Percentiles rank a stretch among this genome's conserved stretches.
phyloP scores from a whole-genome alignment of 2,113 vertebrate genomes.

The Polypterus bichir region DNA sequence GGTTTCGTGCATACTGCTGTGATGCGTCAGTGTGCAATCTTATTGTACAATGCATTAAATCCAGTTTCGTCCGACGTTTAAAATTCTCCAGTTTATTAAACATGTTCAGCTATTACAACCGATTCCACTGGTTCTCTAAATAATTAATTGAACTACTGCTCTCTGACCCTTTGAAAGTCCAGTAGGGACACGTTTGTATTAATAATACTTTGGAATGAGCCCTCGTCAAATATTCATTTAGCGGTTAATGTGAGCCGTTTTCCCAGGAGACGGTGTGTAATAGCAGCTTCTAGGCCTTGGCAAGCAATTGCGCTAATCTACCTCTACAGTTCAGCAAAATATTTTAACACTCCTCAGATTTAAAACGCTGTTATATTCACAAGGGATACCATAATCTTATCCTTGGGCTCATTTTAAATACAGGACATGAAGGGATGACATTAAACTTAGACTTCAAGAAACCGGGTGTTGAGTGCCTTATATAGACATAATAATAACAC shows the following conservation, averaged over 20 bases:
- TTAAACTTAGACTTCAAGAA: neutral
- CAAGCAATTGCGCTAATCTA: conserved; percentile 80
- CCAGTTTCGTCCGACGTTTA: conserved; percentile 24
- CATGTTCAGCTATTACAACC: conserved; percentile 68
- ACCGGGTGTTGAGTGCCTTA: neutral
- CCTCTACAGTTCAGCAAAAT: conserved; percentile 53
- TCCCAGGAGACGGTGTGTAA: conserved; percentile 75
- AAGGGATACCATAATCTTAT: conserved; percentile 52
- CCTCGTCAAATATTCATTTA: conserved; percentile 99
- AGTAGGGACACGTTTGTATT: conserved; percentile 75
- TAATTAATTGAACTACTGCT: conserved; percentile 88
- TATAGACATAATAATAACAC: neutral
- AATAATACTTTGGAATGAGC: conserved; percentile 83
- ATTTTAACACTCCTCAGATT: conserved; percentile 54
- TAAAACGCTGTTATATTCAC: conserved; percentile 52
- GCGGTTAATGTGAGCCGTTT: conserved; percentile 85
- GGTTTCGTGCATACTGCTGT: neutral
- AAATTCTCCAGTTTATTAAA: conserved; percentile 52
- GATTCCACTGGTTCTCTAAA: conserved; percentile 81
- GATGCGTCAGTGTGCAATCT: neutral
- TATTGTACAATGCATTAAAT: conserved; percentile 4
- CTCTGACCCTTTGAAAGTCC: conserved; percentile 84
- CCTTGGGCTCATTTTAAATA: conserved; percentile 38
- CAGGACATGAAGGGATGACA: conserved; percentile 7
- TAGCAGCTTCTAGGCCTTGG: conserved; percentile 67